phyloP scores from a whole-genome alignment of 2,888 invertebrate genomes.

The Drosophila mettleri region DNA sequence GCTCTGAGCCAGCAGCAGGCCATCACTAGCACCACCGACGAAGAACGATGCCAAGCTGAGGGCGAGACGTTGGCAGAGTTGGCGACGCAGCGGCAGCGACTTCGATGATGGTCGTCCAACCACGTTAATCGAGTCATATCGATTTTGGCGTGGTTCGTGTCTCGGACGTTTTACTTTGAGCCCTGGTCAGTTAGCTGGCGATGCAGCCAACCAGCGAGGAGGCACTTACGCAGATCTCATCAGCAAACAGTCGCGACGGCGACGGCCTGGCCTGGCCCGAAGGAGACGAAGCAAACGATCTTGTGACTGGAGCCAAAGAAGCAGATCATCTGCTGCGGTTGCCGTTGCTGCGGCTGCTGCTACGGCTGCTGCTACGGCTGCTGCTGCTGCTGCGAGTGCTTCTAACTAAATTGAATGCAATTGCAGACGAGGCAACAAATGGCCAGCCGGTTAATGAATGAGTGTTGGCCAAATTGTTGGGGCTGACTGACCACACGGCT shows the following conservation, averaged over 20 bases:
- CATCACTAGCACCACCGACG: conserved; percentile 78
- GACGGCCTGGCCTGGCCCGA: conserved; percentile 18
- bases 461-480: conserved; percentile 76
- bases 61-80: background rate
- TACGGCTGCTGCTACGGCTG: conserved; percentile 36
- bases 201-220: conserved; percentile 46
- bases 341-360: conserved; percentile 9
- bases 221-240: conserved; percentile 70
- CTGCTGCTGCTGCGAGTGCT: conserved; percentile 30
- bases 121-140: conserved; percentile 80
- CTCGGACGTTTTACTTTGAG: conserved; percentile 73
- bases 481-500: conserved; percentile 41
- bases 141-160: conserved; percentile 78
- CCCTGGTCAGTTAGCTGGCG: conserved; percentile 23
- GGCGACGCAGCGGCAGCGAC: conserved; percentile 19
- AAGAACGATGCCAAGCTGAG: conserved; percentile 20
- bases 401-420: conserved; percentile 79
- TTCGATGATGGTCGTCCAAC: conserved; percentile 45
- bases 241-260: conserved; percentile 47
- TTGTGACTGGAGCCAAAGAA: conserved; percentile 16
- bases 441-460: conserved; percentile 74
- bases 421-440: conserved; percentile 52
- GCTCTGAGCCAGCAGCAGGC: conserved; percentile 58
- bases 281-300: background rate
- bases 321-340: conserved; percentile 23